These are phyloP conservation scores for Tinea trinotella DNA, from an alignment of 2,888 invertebrate genomes.

Conservation along the genomic window DNA sequence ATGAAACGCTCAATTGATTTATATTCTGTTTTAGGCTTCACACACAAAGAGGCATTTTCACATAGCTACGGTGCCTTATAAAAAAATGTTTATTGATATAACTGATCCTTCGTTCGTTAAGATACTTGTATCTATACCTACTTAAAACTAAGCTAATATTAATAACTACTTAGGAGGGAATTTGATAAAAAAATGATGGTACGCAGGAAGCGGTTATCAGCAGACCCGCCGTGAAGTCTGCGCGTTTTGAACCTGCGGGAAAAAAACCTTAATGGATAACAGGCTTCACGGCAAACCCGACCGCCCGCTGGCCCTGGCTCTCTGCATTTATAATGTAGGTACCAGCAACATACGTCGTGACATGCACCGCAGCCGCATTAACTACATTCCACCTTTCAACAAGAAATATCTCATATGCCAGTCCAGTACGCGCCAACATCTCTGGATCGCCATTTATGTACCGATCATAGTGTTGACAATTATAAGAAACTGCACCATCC, in stretches of 20 bases:
- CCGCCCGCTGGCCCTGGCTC: slow-evolving; percentile 9
- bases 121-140: background rate
- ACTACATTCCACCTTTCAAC: slow-evolving; percentile 16
- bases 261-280: slow-evolving; percentile 21
- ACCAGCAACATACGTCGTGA: slow-evolving; percentile 8
- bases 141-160: background rate
- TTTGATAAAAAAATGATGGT: slow-evolving; percentile 7
- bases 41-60: background rate
- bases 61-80: background rate
- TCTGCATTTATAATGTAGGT: slow-evolving; percentile 17
- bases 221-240: slow-evolving; percentile 21
- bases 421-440: background rate
- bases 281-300: slow-evolving; percentile 18
- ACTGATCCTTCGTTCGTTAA: background rate
- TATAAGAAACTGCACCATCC: background rate
- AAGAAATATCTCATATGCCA: slow-evolving; percentile 11
- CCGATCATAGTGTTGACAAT: background rate
- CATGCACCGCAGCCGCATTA: slow-evolving; percentile 9
- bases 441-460: background rate
- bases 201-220: slow-evolving; percentile 19
- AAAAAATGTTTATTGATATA: background rate
- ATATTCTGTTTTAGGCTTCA: background rate
- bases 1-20: background rate
- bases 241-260: slow-evolving; percentile 15
- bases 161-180: background rate